Percentiles rank a stretch among this genome's conserved stretches.
Conservation (phyloP, 2,797 vertebrate species). For the Premnoplex brunnescens region DNA sequence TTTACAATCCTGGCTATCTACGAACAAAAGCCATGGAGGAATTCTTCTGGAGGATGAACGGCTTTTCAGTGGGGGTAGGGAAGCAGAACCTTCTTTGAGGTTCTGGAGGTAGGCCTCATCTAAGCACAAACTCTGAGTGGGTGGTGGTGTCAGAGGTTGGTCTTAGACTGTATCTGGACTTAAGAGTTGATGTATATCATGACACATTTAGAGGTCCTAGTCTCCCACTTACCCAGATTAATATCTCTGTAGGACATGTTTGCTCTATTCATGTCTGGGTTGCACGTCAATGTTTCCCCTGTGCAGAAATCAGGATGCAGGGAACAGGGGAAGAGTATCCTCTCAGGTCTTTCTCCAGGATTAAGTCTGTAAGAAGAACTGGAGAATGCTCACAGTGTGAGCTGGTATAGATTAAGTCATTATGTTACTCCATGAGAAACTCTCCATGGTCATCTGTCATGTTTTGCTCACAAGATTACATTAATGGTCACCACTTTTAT, state of each 20-base stretch:
- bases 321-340: background rate
- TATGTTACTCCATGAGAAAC: background rate
- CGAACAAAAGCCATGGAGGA: background rate
- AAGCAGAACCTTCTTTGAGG: background rate
- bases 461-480: background rate
- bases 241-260: background rate
- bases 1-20: background rate
- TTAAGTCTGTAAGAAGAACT: background rate
- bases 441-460: background rate
- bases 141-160: background rate
- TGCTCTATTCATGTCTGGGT: background rate
- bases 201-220: background rate
- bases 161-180: no score
- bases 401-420: background rate
- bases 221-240: background rate
- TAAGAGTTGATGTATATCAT: background rate
- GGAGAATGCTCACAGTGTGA: background rate
- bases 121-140: background rate
- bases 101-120: background rate
- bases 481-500: background rate
- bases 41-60: background rate
- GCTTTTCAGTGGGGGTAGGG: background rate
- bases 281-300: background rate
- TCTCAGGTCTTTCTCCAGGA: background rate
- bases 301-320: background rate